phyloP scores from a whole-genome alignment of 2,797 vertebrate genomes.

The Octomys mimax region DNA sequence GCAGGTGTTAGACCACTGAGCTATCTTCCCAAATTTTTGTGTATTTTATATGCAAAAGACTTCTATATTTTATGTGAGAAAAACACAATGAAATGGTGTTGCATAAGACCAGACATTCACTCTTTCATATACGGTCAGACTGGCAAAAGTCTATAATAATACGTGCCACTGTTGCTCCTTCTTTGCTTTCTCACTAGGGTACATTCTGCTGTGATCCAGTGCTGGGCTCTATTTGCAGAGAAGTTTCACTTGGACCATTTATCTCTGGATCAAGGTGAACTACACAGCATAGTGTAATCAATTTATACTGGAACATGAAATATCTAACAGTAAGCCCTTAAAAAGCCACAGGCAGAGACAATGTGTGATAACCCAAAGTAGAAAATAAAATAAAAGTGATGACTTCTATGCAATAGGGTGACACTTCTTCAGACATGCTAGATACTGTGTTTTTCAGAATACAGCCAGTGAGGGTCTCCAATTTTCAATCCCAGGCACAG shows the following conservation, averaged over 20 bases:
- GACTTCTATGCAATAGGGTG: background rate
- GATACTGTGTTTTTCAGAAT: background rate
- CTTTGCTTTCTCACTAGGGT: background rate
- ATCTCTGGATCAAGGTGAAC: background rate
- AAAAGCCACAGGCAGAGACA: background rate
- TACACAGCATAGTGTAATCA: background rate
- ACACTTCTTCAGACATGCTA: background rate
- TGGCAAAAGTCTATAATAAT: background rate
- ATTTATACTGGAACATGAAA: background rate
- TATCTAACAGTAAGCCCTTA: background rate
- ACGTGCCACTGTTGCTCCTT: background rate
- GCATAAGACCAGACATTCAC: background rate
- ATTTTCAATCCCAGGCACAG: background rate
- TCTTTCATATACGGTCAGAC: background rate
- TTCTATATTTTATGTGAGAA: background rate
- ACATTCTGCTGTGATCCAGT: background rate
- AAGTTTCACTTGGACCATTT: background rate
- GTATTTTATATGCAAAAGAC: background rate
- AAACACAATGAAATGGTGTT: background rate
- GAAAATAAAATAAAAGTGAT: background rate
- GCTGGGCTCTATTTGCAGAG: background rate
- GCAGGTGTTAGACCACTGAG: too few relatives aligned
- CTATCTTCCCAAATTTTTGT: background rate
- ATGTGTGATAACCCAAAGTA: background rate
- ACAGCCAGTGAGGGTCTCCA: background rate